phyloP scores from a whole-genome alignment of 2,113 vertebrate genomes.

The Falco punctatus region DNA sequence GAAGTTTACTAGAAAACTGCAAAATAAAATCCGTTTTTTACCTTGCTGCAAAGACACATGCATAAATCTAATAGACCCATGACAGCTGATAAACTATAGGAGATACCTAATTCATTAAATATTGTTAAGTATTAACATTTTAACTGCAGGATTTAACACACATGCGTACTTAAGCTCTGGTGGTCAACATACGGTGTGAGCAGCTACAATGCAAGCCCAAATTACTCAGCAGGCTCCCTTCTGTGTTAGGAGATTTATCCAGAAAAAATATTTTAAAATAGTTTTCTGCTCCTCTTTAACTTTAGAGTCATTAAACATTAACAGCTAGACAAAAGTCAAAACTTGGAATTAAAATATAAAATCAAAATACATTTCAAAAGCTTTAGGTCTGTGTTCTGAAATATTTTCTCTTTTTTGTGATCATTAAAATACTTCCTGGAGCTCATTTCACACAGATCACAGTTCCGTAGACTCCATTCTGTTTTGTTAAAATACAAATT shows the following conservation, averaged over 20 bases:
- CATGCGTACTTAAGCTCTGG: not conserved
- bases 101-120: not conserved
- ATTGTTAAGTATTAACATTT: not conserved
- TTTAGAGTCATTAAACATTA: not conserved
- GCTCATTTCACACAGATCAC: slow-evolving; percentile 16
- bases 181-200: not conserved
- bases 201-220: not conserved
- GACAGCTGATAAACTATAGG: not conserved
- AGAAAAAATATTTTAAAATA: not conserved
- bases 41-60: not conserved
- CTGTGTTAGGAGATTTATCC: not conserved
- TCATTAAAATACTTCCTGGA: slow-evolving; percentile 1
- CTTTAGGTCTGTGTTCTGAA: not conserved
- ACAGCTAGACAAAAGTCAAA: not conserved
- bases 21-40: not conserved
- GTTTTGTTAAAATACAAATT: slow-evolving; percentile 19
- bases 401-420: not conserved
- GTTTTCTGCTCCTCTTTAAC: not conserved
- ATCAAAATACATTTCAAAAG: not conserved
- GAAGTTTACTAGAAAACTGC: not conserved
- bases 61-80: not conserved
- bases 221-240: not conserved
- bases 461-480: not conserved
- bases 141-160: not conserved
- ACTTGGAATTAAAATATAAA: not conserved